These are phyloP conservation scores for Drosophila anomalata DNA, from an alignment of 2,888 invertebrate genomes.

Conservation along the genomic window DNA sequence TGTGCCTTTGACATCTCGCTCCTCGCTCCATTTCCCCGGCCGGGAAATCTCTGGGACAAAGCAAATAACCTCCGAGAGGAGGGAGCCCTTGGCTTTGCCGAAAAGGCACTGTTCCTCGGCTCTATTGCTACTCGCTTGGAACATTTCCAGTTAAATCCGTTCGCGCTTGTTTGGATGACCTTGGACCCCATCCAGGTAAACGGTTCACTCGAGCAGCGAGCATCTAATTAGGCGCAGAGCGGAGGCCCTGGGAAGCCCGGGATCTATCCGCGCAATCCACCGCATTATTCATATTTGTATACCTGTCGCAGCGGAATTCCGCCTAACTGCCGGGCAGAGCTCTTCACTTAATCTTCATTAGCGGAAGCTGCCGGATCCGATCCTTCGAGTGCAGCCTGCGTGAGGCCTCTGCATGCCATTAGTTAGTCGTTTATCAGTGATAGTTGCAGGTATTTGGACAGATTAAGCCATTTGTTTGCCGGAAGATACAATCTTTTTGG, in stretches of 20 bases:
- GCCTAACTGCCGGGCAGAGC: constrained; percentile 20
- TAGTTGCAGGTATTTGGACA: constrained; percentile 51
- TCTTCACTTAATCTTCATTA: constrained; percentile 68
- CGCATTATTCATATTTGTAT: constrained; percentile 46
- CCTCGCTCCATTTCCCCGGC: constrained; percentile 57
- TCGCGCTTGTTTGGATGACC: constrained; percentile 66
- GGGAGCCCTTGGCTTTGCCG: constrained; percentile 8
- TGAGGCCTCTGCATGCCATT: constrained; percentile 59
- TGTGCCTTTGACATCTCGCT: constrained; percentile 35
- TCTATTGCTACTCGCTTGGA: too few species aligned
- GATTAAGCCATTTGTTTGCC: constrained; percentile 30
- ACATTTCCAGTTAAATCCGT: constrained; percentile 69
- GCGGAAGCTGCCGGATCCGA: constrained; percentile 9
- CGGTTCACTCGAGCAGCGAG: constrained; percentile 57
- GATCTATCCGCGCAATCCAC: constrained; percentile 13
- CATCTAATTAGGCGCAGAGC: constrained; percentile 62
- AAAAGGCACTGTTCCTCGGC: constrained; percentile 32
- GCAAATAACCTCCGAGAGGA: constrained; percentile 30
- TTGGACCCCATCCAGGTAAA: constrained; percentile 67
- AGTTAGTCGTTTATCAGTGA: constrained; percentile 59
- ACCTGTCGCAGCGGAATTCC: constrained; percentile 60
- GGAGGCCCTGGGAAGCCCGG: constrained; percentile 39
- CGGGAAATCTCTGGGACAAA: constrained; percentile 64
- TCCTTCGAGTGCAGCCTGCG: constrained; percentile 21
- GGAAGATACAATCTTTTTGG: constrained; percentile 1